A percentile compares a stretch with the other conserved stretches of the same genome.
Evolutionary conservation across 1,140 invertebrate genomes (phyloP).

Genomic region (Drosophila suzukii): DNA sequence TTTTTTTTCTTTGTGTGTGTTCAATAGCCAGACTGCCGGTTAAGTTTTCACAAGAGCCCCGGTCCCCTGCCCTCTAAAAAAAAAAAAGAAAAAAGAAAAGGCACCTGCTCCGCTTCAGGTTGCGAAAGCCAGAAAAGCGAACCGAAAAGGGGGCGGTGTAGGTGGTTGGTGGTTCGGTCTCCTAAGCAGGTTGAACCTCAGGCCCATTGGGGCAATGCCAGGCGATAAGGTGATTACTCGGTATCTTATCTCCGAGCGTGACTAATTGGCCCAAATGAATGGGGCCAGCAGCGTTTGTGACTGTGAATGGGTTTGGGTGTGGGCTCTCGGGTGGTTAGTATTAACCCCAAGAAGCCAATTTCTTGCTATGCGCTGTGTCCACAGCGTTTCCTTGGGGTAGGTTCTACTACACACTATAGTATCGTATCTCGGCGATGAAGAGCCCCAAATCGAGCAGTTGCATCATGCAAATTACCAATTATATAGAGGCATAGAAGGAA

Average conservation of each 20-base stretch:
- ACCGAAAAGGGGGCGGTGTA: constrained; percentile 19
- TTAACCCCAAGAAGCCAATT: constrained; percentile 25
- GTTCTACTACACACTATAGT: constrained; percentile 26
- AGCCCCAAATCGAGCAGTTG: constrained; percentile 18
- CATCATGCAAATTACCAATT: constrained; percentile 34
- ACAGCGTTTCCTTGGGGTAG: constrained; percentile 61
- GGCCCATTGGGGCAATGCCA: constrained; percentile 57
- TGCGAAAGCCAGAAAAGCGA: constrained; percentile 47
- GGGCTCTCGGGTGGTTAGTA: not conserved
- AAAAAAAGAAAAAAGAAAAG: constrained; percentile 14
- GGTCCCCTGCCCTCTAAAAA: not conserved
- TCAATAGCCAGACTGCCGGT: constrained; percentile 58
- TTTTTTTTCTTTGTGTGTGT: constrained; percentile 42
- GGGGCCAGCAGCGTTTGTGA: constrained; percentile 29
- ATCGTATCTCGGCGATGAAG: constrained; percentile 9
- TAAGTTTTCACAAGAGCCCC: constrained; percentile 47
- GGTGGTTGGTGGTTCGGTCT: constrained; percentile 4
- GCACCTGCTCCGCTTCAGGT: constrained; percentile 59
- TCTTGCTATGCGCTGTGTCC: constrained; percentile 25
- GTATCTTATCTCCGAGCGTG: constrained; percentile 74
- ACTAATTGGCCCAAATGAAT: constrained; percentile 73
- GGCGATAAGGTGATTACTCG: constrained; percentile 73
- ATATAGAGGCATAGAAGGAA: not conserved
- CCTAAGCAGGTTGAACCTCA: constrained; percentile 44
- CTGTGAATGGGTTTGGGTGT: constrained; percentile 17